Evolutionary conservation across 2,113 vertebrate genomes (phyloP), one percentile per base, ranked within the genome.

Genomic region (Leptobrachium leishanense): DNA sequence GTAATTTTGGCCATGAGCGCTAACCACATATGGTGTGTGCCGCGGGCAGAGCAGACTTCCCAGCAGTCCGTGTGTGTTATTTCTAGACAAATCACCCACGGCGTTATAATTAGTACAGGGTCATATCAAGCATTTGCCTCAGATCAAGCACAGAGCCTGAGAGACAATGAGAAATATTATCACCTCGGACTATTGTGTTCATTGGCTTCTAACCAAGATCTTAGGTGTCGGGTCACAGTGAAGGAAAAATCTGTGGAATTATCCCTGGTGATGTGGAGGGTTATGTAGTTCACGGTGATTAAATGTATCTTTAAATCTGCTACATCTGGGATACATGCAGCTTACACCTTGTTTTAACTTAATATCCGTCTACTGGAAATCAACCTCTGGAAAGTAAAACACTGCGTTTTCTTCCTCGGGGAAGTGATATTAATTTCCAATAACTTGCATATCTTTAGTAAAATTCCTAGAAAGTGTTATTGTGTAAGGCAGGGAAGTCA

Each of bases 91-190:
- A 7, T 15, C 55, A 15, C 55, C 9, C 55, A 59, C 55, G 3
- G 11, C 11, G 55, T 59, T 59, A 50, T 59, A 59, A 59, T 59
- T 59, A 59, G 10, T 59, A 12, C 3, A 59, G 13, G 55, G 55
- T 59, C 13, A 59, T 11, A 10, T 59, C 55, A 59, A 59, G 55
- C 10, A 2, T 59, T 65, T 20, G 62, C 57, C 59, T 55, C 12
- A 55, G 50, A 68, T 68, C 46, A 44, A 39, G 8, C 64, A 41
- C 75, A 20, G 46, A 68, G 64, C 42, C 63, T 31, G 53, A 41
- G 46, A 76, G 75, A 76, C 65, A 42, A 50, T 5, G 7, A 13
- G 75, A 68, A 76, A 76, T 50, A 68, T 57, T 76, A 76, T 76
- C 74, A 66, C 62, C 74, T 68, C 65, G 66, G 65, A 20, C 74